phyloP scores from a whole-genome alignment of 1,140 invertebrate species.

The Zaprionus camerounensis region DNA sequence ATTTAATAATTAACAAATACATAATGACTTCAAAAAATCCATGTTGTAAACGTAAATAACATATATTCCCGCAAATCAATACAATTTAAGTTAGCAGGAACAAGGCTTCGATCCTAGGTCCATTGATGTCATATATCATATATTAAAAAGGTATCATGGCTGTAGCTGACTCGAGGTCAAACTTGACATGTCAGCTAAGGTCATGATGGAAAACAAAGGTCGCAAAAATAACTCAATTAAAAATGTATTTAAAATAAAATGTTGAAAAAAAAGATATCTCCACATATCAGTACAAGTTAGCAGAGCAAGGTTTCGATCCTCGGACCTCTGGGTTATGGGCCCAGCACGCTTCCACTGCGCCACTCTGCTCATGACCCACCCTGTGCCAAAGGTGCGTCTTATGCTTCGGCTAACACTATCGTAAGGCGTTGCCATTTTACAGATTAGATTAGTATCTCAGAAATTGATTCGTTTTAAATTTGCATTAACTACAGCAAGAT shows the following conservation, averaged over 20 bases:
- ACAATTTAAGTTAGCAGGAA: not conserved
- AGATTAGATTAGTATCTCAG: constrained; percentile 10
- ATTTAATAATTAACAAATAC: not conserved
- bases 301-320: constrained; percentile 97
- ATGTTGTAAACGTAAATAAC: not conserved
- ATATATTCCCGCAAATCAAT: not conserved
- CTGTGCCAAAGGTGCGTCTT: not conserved
- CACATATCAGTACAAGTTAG: constrained; percentile 85
- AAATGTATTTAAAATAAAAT: not conserved
- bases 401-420: not conserved
- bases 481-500: not conserved
- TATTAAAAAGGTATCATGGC: no score
- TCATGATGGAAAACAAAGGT: no score
- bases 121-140: no score
- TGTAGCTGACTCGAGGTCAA: no score
- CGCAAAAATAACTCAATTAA: not conserved
- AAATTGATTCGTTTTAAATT: not conserved
- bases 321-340: constrained; percentile 99
- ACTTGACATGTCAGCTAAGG: no score
- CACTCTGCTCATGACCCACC: constrained; percentile 90
- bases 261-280: not conserved
- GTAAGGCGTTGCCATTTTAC: constrained; percentile 9
- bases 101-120: not conserved
- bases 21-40: not conserved
- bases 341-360: constrained; percentile 99